Percentiles rank a stretch among this genome's conserved stretches.
Evolutionary conservation across 2,113 vertebrate species (phyloP).

Genomic region (Tautogolabrus adspersus): DNA sequence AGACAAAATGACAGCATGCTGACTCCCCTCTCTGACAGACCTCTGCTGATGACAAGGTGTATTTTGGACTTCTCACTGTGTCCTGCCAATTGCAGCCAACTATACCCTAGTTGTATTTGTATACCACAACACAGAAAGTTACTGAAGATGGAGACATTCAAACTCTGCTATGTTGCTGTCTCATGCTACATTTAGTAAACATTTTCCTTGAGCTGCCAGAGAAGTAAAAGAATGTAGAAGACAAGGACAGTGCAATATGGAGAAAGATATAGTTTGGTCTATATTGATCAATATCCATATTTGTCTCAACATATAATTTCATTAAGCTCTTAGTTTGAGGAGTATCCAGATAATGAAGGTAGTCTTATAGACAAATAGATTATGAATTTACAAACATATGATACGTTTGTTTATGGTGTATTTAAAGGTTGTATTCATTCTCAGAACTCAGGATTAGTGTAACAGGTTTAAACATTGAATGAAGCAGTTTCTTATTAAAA

Average conservation of each 20-base stretch:
- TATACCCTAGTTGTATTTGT: slow-evolving; percentile 16
- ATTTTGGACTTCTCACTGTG: slow-evolving; percentile 61
- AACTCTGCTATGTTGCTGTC: slow-evolving; percentile 7
- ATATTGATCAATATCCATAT: neutral
- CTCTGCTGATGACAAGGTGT: slow-evolving; percentile 66
- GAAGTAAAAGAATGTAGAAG: neutral
- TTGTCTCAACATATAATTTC: neutral
- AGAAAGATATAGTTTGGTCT: neutral
- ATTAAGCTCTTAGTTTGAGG: neutral
- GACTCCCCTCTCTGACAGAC: slow-evolving; percentile 61
- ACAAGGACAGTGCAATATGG: neutral
- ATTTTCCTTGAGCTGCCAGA: neutral
- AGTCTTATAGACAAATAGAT: too few relatives aligned
- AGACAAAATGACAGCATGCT: slow-evolving; percentile 69
- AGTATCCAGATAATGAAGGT: too few relatives aligned
- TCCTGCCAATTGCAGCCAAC: slow-evolving; percentile 40
- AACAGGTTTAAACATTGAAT: too few relatives aligned
- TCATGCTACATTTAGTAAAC: neutral
- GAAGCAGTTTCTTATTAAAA: too few relatives aligned
- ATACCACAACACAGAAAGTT: slow-evolving; percentile 31
- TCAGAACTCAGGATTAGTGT: too few relatives aligned
- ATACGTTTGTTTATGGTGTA: too few relatives aligned
- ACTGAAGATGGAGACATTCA: slow-evolving; percentile 21
- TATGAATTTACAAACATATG: too few relatives aligned
- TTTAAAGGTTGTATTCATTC: too few relatives aligned